phyloP scores from a whole-genome alignment of 2,888 invertebrate genomes.

The Synanthedon formicaeformis region DNA sequence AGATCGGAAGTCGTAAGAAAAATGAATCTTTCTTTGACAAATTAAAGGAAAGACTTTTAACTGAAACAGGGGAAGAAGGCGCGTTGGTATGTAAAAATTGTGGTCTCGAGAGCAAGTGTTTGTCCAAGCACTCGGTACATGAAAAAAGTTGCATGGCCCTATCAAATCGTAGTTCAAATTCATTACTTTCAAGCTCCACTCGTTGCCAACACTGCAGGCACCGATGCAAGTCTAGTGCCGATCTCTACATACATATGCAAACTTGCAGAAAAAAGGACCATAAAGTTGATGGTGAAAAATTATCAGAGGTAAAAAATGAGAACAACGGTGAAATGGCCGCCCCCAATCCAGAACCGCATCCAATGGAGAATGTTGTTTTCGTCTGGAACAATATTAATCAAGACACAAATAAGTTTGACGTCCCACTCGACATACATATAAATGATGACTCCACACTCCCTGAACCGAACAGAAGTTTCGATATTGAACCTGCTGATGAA shows the following conservation, averaged over 20 bases:
- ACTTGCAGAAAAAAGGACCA: slow-evolving; percentile 71
- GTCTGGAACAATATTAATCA: slow-evolving; percentile 81
- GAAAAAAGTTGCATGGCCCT: slow-evolving; percentile 75
- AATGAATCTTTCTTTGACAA: slow-evolving; percentile 86
- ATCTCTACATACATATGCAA: slow-evolving; percentile 80
- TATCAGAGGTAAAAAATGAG: slow-evolving; percentile 35
- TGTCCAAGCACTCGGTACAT: slow-evolving; percentile 85
- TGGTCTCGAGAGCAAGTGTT: slow-evolving; percentile 82
- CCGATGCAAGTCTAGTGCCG: slow-evolving; percentile 86
- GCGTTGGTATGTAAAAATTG: slow-evolving; percentile 78
- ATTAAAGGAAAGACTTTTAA: slow-evolving; percentile 79
- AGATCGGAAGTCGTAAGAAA: slow-evolving; percentile 63
- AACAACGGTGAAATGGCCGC: slow-evolving; percentile 36
- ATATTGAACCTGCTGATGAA: slow-evolving; percentile 47
- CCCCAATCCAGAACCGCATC: slow-evolving; percentile 68
- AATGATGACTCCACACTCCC: slow-evolving; percentile 60
- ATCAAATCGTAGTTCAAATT: slow-evolving; percentile 46
- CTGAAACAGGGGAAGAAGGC: slow-evolving; percentile 73
- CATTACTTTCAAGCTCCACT: slow-evolving; percentile 73
- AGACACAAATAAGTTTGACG: slow-evolving; percentile 44
- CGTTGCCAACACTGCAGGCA: slow-evolving; percentile 89
- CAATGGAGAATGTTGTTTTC: slow-evolving; percentile 85
- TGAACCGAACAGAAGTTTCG: slow-evolving; percentile 39
- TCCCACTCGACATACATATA: slow-evolving; percentile 52
- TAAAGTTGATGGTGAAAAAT: slow-evolving; percentile 30